Evolutionary conservation across 1,140 invertebrate genomes (phyloP), one percentile per base, ranked within the genome.

Genomic region (Trachymyrmex cornetzi): DNA sequence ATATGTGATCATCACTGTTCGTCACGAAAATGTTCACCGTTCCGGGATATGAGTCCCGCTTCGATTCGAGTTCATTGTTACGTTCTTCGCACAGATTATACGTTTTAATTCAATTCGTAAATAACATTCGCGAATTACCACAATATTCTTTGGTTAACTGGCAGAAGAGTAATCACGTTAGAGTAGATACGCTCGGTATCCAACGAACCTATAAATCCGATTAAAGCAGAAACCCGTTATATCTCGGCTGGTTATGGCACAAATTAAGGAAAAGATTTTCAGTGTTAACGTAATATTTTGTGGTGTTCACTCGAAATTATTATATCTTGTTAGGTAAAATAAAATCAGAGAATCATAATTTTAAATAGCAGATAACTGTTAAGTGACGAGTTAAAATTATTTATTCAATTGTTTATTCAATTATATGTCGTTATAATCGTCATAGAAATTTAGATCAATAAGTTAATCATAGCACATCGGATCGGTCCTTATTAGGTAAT

Each of bases 1-100:
- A 87, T 92, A 95, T 94, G 95, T 94, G 53, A 85, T 88, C 48
- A 53, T 50, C 77, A 90, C 81, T 88, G 87, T 84, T 63, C 80
- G 59, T 84, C 57, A 50, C 85, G 55, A 44, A 24, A 85, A 48
- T 85, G 79, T n/a, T 69, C 71, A 85, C 80, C 84, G 74, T 74
- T 55, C 63, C 85, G 67, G 19, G 53, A 24, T n/a, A 7, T 3
- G 53, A 74, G 38, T 69, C 77, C 38, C 67, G 66, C 50, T 44
- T 57, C 16, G 79, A 24, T 57, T 48, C 79, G 27, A 48, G 38
- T 67, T 57, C 77, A 57, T 66, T 50, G 63, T 85, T 61, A n/a
- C 44, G 75, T 55, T 77, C 53, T 59, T 69, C 50, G n/a, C 50
- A n/a, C 75, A 22, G 12, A 5, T 72, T 53, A 38, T 38, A 64